Evolutionary conservation across 2,113 vertebrate genomes (phyloP).

Genomic region (Cettia cetti): DNA sequence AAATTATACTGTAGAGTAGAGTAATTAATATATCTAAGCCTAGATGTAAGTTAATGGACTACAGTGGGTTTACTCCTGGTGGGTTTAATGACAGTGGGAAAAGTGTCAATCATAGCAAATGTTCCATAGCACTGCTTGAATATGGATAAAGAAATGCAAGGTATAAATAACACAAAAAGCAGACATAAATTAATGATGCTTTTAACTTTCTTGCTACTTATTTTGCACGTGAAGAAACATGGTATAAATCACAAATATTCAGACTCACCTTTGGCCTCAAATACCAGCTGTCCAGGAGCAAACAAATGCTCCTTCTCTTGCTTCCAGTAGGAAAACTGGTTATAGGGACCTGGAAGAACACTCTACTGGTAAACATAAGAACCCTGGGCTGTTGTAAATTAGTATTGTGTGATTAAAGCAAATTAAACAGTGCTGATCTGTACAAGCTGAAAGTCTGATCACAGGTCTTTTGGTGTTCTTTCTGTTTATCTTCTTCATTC

Average conservation of each 20-base stretch:
- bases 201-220: not conserved
- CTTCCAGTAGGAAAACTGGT: not conserved
- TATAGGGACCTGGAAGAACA: not conserved
- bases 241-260: not conserved
- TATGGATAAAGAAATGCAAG: not conserved
- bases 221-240: not conserved
- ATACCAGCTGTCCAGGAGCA: not conserved
- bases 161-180: not conserved
- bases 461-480: not conserved
- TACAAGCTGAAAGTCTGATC: not conserved
- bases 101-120: not conserved
- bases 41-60: not conserved
- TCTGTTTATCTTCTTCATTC: not conserved
- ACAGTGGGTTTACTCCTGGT: not conserved
- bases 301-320: not conserved
- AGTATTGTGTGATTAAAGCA: not conserved
- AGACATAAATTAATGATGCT: not conserved
- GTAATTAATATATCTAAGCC: not conserved
- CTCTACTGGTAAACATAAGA: not conserved
- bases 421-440: not conserved
- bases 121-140: not conserved
- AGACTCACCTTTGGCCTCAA: not conserved
- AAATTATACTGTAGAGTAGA: not conserved
- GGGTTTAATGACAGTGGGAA: not conserved
- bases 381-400: not conserved